These are phyloP conservation scores for Petrocephalus sullivani DNA, from an alignment of 2,797 vertebrate genomes.

Conservation along the genomic window DNA sequence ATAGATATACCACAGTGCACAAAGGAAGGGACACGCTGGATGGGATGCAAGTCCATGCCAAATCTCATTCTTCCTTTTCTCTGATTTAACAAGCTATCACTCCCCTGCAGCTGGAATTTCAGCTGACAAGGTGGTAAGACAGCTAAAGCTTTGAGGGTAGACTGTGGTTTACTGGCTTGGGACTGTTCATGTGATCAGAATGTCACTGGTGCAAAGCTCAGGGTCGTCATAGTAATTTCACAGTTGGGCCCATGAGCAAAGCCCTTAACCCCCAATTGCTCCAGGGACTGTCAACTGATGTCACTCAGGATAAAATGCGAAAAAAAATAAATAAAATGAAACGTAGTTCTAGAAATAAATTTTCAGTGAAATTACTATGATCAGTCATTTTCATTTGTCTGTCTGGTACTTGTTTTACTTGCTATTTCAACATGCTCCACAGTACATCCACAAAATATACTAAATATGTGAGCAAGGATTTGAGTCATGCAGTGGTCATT, in stretches of 20 bases:
- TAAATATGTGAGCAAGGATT: neutral
- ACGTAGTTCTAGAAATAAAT: neutral
- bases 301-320: neutral
- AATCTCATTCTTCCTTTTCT: neutral
- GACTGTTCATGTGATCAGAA: neutral
- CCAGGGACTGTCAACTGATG: neutral
- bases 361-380: neutral
- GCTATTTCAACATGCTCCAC: neutral
- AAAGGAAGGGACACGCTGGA: neutral
- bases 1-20: neutral
- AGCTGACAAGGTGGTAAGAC: neutral
- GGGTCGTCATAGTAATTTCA: neutral
- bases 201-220: neutral
- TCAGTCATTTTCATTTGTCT: neutral
- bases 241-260: neutral
- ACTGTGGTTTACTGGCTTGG: neutral
- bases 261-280: neutral
- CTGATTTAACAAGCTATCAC: neutral
- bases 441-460: neutral
- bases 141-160: neutral
- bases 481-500: neutral
- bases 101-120: neutral
- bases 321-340: neutral
- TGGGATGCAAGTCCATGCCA: neutral
- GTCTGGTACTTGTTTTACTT: neutral